These are phyloP conservation scores for Chelonoidis abingdonii DNA, from an alignment of 2,113 vertebrate species.

Conservation along the genomic window DNA sequence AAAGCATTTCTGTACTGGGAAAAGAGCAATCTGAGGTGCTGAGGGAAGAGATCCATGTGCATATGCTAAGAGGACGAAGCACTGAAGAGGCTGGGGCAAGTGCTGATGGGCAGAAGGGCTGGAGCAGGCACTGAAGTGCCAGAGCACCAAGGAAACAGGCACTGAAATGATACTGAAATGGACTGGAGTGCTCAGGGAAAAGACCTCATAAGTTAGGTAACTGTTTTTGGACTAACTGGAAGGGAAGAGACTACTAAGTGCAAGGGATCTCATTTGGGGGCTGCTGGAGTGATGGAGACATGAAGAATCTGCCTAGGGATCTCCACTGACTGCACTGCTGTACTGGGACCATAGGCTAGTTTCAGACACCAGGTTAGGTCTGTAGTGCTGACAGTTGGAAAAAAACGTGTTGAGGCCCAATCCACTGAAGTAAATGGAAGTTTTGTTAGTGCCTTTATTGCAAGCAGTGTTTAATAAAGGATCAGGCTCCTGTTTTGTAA, in stretches of 20 bases:
- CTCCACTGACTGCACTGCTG: background rate
- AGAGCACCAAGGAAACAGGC: background rate
- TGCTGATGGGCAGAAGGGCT: background rate
- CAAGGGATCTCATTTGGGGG: accelerated
- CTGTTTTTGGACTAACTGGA: accelerated
- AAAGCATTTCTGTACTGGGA: background rate
- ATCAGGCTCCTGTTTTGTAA: background rate
- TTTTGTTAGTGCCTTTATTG: background rate
- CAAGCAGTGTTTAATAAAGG: background rate
- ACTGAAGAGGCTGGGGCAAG: background rate
- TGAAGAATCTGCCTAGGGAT: accelerated
- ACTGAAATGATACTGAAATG: background rate
- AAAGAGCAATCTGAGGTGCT: background rate
- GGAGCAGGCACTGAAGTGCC: background rate
- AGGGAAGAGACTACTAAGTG: accelerated
- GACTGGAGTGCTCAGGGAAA: background rate
- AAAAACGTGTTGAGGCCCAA: background rate
- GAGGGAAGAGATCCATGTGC: background rate
- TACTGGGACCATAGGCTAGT: background rate
- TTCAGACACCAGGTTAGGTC: background rate
- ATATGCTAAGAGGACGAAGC: background rate
- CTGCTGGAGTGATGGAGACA: background rate
- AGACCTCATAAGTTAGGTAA: background rate
- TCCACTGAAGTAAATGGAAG: background rate
- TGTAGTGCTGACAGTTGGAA: background rate